Base-by-base conservation (phyloP, 35 echinoderm and acorn worm species). In the Stichopus chloronotus region DNA sequence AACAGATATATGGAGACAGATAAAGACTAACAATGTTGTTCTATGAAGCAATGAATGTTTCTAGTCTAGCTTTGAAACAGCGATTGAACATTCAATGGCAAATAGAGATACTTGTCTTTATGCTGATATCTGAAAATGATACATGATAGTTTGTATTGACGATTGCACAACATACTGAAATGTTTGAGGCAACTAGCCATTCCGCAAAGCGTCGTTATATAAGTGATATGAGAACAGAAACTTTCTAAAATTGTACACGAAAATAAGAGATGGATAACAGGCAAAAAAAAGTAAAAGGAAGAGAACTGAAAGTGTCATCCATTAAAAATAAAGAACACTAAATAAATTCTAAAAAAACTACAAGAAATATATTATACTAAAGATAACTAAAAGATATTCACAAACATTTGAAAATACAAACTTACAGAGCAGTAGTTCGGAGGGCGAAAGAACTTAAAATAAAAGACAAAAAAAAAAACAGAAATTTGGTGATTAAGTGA, bases 391-490 rank as follows among this genome's bases (percentile, higher is more conserved):
- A n/a, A 74, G 69, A 21, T 74, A 74, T 43, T 43, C 69, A 74
- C 69, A 74, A 74, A 74, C 69, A 74, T n/a, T 58, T 6, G 54
- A 55, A 55, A 8, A 85, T 43, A 43, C 30, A 58, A 85, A 85
- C 82, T 85, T 85, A 85, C 82, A 85, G 82, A 85, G 22, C 82
- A 85, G 82, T 85, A 85, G 55, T 56, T 85, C 57, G 82, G 82
- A 85, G 82, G 82, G 82, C 55, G 82, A 59, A 85, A 85, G 82
- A 85, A 85, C 82, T 85, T 85, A 85, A 85, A 85, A 58, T 56
- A 85, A 85, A 85, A 85, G 23, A 21, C 25, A 81, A 85, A 54
- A 85, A 78, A 43, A 43, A 74, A 74, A 20, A 21, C 69, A 74
- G 69, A 74, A 74, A 21, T 74, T 7, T 74, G 69, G 69, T 74